These are phyloP conservation scores for Falco columbarius DNA, from an alignment of 2,797 vertebrate genomes.

Conservation along the genomic window DNA sequence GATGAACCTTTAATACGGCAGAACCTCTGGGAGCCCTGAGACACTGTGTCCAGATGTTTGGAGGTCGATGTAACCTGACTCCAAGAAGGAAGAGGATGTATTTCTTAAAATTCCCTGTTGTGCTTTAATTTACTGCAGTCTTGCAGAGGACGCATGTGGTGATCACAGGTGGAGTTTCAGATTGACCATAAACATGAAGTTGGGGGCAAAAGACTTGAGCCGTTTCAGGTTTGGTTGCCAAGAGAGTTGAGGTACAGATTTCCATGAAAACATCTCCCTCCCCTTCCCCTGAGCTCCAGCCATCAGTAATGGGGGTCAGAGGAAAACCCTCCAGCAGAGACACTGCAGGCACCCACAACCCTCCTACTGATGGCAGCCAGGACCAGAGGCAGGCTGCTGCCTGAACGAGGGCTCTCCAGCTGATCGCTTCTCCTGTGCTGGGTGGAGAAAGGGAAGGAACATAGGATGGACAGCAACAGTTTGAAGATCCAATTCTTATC, in stretches of 20 bases:
- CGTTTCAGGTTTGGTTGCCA: background rate
- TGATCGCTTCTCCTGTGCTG: background rate
- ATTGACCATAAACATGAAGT: constrained; percentile 8
- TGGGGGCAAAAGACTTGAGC: background rate
- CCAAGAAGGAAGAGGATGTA: constrained; percentile 76
- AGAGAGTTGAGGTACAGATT: background rate
- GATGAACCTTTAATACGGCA: constrained; percentile 34
- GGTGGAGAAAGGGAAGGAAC: background rate
- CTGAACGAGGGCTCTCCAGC: background rate
- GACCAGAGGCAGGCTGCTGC: background rate
- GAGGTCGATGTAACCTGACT: constrained; percentile 70
- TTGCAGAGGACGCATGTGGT: constrained; percentile 33
- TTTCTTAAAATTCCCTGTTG: constrained; percentile 62
- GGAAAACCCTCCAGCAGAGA: background rate
- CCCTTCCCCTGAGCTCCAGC: background rate
- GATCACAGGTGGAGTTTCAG: constrained; percentile 62
- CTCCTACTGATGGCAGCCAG: background rate
- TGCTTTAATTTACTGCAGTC: constrained; percentile 68
- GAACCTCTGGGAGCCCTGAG: constrained; percentile 67
- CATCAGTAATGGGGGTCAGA: background rate
- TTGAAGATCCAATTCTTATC: background rate
- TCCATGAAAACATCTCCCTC: background rate
- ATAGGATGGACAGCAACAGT: background rate
- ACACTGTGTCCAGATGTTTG: constrained; percentile 62
- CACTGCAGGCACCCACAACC: background rate